Percentiles rank a stretch among this genome's conserved stretches.
Conservation (phyloP, 2,888 invertebrate genomes). For the Nomada goodeniana region DNA sequence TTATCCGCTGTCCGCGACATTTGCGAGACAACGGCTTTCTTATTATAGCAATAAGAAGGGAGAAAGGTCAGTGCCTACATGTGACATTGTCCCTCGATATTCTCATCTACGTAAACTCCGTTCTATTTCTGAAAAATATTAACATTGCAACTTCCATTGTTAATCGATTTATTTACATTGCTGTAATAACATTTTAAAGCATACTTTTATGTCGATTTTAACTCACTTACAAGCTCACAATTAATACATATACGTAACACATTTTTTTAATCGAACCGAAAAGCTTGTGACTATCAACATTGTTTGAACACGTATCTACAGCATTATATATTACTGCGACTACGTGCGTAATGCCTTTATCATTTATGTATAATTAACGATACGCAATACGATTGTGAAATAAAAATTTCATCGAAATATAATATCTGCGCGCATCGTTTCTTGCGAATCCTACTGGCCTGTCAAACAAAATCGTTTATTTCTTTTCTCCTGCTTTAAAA, state of each 20-base stretch:
- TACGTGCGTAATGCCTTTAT: constrained; percentile 40
- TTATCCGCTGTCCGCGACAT: not conserved
- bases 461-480: constrained; percentile 18
- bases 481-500: constrained; percentile 10
- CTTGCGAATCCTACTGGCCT: constrained; percentile 38
- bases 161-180: constrained; percentile 76
- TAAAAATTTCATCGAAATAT: constrained; percentile 18
- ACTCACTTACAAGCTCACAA: constrained; percentile 72
- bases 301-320: constrained; percentile 52
- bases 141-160: constrained; percentile 60
- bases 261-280: constrained; percentile 48
- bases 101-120: not conserved
- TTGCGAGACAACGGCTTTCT: not conserved
- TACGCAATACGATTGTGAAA: constrained; percentile 19
- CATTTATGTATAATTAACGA: constrained; percentile 14
- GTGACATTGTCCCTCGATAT: not conserved
- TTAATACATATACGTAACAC: constrained; percentile 63
- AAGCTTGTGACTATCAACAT: constrained; percentile 49
- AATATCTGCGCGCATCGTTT: constrained; percentile 21
- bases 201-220: constrained; percentile 68
- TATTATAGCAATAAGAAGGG: not conserved
- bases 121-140: constrained; percentile 9
- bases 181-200: constrained; percentile 76
- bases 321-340: constrained; percentile 34
- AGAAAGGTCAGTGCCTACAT: not conserved